Evolutionary conservation across 2,113 vertebrate genomes (phyloP), one percentile per base, ranked within the genome.

Genomic region (Gadus macrocephalus): DNA sequence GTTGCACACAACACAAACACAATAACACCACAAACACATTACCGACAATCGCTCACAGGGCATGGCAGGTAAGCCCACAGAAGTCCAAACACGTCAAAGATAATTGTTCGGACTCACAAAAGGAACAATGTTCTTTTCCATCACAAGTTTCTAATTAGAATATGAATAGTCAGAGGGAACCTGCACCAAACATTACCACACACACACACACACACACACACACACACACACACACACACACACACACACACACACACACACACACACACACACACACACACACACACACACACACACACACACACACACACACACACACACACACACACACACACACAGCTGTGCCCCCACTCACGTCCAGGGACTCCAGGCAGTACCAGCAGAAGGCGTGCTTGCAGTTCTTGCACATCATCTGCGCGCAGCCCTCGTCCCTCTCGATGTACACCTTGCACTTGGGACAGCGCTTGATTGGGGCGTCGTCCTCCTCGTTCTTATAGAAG

Each of bases 361-460:
- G 92, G 19, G 97, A 99, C 81, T 98, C 96, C 86, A 99, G 91
- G 85, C 97, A 99, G 91, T 99, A 97, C 97, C 97, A 99, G 91
- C 97, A 99, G 92, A 99, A 99, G 76, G 97, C 96, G 6, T 99
- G 97, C 75, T 98, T 98, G 90, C 97, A 99, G 89, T 94, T 98
- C 89, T 96, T 98, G 78, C 97, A 99, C 97, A 99, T 99, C 97
- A 99, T 99, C 87, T 99, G 97, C 0, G 97, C 97, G 8, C 97
- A 99, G 67, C 97, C 97, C 70, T 99, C 97, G 22, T 99, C 96
- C 56, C 97, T 90, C 84, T 99, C 97, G 14, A 99, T 99, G 91
- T 98, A 98, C 70, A 99, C 96, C 89, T 95, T 96, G 90, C 97
- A 99, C 85, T 97, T 98, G n/a, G 97, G 97, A 81, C 97, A 99